phyloP scores from a whole-genome alignment of 2,113 vertebrate genomes.

The Pollachius pollachius region DNA sequence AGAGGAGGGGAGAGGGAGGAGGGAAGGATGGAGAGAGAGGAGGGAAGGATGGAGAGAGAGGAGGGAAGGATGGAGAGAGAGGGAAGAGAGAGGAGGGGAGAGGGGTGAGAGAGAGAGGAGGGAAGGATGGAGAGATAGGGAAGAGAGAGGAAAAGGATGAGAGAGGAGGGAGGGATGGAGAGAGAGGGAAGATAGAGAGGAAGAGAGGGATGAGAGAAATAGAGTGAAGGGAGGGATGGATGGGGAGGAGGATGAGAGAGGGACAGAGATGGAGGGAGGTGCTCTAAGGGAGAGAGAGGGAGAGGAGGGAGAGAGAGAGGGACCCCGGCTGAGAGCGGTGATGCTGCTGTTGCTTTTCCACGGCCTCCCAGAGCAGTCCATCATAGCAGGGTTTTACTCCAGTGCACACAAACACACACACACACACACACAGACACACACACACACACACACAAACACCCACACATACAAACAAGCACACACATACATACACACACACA shows the following conservation, averaged over 20 bases:
- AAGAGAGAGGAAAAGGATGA: too few species aligned
- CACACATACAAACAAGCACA: too few species aligned
- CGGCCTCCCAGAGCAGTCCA: constrained; percentile 69
- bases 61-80: too few species aligned
- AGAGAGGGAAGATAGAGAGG: too few species aligned
- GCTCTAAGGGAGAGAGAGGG: not conserved
- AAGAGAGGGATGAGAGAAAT: too few species aligned
- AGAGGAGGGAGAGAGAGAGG: not conserved
- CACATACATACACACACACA: not conserved
- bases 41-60: too few species aligned
- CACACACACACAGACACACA: not conserved
- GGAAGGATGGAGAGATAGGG: not conserved
- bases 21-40: too few species aligned
- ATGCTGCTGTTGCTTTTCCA: constrained; percentile 56
- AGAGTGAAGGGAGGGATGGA: too few species aligned
- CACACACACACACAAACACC: not conserved
- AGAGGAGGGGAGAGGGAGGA: too few species aligned
- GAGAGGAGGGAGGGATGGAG: too few species aligned
- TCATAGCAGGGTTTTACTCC: constrained; percentile 75
- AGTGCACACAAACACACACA: constrained; percentile 27
- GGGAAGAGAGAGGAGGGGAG: too few species aligned
- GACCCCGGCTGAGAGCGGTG: constrained; percentile 54
- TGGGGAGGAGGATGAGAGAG: too few species aligned
- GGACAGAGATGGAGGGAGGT: not conserved
- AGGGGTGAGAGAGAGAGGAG: not conserved